Conservation (phyloP, 2,797 vertebrate genomes). For the Urophycis tenuis region DNA sequence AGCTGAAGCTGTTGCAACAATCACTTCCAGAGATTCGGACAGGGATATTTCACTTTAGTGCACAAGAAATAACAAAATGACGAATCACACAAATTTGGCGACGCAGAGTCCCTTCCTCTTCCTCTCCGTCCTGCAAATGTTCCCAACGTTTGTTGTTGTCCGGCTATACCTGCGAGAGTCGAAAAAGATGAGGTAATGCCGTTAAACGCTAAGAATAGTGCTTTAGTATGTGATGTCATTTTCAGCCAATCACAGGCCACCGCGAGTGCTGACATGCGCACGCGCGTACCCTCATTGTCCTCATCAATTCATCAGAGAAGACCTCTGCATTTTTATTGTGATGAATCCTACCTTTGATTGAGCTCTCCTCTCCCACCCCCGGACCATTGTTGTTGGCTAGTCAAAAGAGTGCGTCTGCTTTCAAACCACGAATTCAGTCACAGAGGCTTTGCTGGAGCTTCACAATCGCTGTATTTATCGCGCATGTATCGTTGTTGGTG, state of each 20-base stretch:
- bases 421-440: neutral
- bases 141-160: constrained; percentile 35
- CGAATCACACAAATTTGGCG: neutral
- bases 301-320: constrained; percentile 42
- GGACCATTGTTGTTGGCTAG: neutral
- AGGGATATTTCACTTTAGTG: neutral
- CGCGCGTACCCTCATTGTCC: constrained; percentile 40
- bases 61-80: neutral
- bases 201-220: constrained; percentile 66
- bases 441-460: neutral
- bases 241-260: constrained; percentile 64
- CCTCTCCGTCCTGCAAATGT: constrained; percentile 24
- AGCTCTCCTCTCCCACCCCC: neutral
- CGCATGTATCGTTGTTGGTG: neutral
- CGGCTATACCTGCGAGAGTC: constrained; percentile 37
- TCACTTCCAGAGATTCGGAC: neutral
- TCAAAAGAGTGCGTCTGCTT: constrained; percentile 1
- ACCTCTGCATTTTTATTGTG: constrained; percentile 33
- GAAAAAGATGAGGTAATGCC: constrained; percentile 72
- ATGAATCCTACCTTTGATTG: constrained; percentile 32
- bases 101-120: neutral
- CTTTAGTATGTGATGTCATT: constrained; percentile 72
- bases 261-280: constrained; percentile 30
- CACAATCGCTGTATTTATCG: neutral
- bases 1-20: neutral